These are phyloP conservation scores for Oegoconia quadripuncta DNA, from an alignment of 2,888 invertebrate species.

Conservation along the genomic window DNA sequence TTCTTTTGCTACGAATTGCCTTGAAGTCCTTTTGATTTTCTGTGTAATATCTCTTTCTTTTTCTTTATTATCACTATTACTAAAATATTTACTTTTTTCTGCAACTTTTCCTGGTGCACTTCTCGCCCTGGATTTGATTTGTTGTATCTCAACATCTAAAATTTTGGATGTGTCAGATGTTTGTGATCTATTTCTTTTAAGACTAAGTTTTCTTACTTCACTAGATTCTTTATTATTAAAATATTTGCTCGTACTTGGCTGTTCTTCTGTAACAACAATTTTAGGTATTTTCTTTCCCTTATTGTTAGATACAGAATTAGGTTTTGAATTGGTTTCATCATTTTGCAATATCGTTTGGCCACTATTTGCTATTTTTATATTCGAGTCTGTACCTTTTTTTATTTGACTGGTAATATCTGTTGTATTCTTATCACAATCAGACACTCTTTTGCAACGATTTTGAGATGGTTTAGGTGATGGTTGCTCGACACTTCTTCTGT, in stretches of 20 bases:
- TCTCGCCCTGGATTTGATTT: conserved; percentile 40
- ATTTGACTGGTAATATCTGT: background rate
- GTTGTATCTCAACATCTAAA: background rate
- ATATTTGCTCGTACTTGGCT: conserved; percentile 43
- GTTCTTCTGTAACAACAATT: conserved; percentile 40
- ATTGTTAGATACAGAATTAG: background rate
- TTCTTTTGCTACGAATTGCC: conserved; percentile 22
- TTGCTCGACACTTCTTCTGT: too few relatives aligned
- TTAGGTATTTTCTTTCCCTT: conserved; percentile 27
- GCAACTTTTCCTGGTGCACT: conserved; percentile 43
- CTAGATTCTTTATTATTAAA: conserved; percentile 32
- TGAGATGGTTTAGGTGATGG: background rate
- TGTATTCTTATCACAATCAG: background rate
- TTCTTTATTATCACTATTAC: conserved; percentile 17
- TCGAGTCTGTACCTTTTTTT: background rate
- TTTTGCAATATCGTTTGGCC: background rate
- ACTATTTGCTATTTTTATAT: background rate
- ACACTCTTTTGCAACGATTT: background rate
- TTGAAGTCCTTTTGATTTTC: conserved; percentile 21
- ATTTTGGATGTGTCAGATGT: conserved; percentile 25
- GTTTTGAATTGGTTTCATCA: background rate
- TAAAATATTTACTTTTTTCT: conserved; percentile 61
- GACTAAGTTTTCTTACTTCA: conserved; percentile 14
- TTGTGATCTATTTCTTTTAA: conserved; percentile 33
- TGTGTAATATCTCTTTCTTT: conserved; percentile 25